Evolutionary conservation across 2,113 vertebrate genomes (phyloP).

Genomic region (Eulemur rufifrons): DNA sequence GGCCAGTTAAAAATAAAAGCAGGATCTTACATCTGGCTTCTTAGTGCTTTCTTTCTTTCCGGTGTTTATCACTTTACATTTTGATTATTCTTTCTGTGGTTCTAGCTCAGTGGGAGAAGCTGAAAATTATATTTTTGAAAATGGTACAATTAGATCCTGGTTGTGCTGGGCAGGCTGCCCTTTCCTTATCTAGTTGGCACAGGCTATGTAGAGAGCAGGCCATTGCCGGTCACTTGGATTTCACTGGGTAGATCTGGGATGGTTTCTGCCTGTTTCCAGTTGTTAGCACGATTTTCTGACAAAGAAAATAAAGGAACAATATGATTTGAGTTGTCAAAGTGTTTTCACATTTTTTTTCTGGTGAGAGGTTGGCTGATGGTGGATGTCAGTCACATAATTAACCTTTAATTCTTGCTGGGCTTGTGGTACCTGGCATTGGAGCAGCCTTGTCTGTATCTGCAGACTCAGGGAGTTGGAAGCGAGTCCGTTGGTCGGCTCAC

Average conservation of each 20-base stretch:
- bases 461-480: not conserved
- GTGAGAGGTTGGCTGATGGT: not conserved
- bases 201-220: not conserved
- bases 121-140: not conserved
- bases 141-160: not conserved
- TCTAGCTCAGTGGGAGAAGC: not conserved
- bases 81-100: not conserved
- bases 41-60: not conserved
- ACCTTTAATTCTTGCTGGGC: not conserved
- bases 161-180: not conserved
- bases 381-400: not conserved
- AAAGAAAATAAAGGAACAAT: not conserved
- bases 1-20: not conserved
- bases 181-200: not conserved
- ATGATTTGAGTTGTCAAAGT: not conserved
- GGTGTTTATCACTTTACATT: not conserved
- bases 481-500: rapidly evolving
- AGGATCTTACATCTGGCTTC: not conserved
- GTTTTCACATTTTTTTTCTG: not conserved
- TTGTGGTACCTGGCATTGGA: not conserved
- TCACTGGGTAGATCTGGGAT: not conserved
- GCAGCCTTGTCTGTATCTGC: not conserved
- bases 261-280: not conserved
- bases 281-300: not conserved
- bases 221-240: not conserved